phyloP scores from a whole-genome alignment of 1,140 invertebrate genomes.

The Procambarus clarkii region DNA sequence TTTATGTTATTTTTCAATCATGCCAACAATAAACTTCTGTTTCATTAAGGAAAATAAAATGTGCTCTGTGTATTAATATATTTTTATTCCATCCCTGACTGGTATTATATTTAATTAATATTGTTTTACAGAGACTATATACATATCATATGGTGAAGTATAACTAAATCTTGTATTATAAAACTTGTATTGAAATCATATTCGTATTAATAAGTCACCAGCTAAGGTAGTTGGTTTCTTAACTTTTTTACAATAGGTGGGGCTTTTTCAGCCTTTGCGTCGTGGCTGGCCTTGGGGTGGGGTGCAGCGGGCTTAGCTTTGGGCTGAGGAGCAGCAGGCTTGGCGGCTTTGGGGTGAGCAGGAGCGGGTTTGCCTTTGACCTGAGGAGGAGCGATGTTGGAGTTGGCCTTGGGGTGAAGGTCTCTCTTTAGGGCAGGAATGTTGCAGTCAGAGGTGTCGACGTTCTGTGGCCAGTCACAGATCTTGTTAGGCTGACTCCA shows the following conservation, averaged over 20 bases:
- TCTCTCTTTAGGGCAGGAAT: slow-evolving; percentile 5
- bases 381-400: not conserved
- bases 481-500: slow-evolving; percentile 68
- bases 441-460: slow-evolving; percentile 68
- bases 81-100: too few species aligned
- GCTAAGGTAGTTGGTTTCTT: not conserved
- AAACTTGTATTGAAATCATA: too few species aligned
- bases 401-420: not conserved
- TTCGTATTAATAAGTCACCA: too few species aligned
- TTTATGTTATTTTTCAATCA: too few species aligned
- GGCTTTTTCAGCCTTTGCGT: not conserved
- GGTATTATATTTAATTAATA: too few species aligned
- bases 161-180: too few species aligned
- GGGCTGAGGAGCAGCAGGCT: not conserved
- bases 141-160: too few species aligned
- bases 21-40: too few species aligned
- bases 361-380: not conserved
- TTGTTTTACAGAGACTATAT: too few species aligned
- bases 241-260: slow-evolving; percentile 1
- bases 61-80: too few species aligned
- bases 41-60: too few species aligned
- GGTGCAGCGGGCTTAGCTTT: not conserved
- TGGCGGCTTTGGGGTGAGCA: not conserved
- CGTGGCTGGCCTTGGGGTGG: too few species aligned
- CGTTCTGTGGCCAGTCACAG: slow-evolving; percentile 72